Evolutionary conservation across 2,888 invertebrate species (phyloP), one percentile per base, ranked within the genome.

Genomic region (Ophioninae sp.): DNA sequence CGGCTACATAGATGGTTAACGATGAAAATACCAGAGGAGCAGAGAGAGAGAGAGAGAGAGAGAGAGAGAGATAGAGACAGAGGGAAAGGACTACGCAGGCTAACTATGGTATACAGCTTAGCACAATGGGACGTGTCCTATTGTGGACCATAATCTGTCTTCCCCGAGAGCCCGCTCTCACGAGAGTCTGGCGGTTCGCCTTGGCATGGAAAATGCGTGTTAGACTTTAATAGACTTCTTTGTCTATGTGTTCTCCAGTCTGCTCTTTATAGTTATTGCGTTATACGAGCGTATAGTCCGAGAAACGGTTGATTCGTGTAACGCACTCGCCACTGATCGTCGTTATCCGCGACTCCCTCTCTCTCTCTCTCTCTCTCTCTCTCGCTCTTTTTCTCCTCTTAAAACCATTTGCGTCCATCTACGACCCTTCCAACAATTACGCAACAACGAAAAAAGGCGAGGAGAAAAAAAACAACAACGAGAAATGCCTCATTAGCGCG

Each of bases 161-260:
- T 88, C 86, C 85, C 84, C 77, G 50, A 81, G 84, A 75, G 83
- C 61, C 78, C 17, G 50, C 50, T 72, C 70, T 86, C 85, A 78
- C 81, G 83, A 75, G 83, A 81, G 87, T 88, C 91, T 88, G 87
- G 91, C 89, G 90, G 84, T 84, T 84, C 88, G 88, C 91, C 91
- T 91, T 91, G 91, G 92, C 91, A 91, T 90, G 91, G 89, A 91
- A 91, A 92, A 90, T 89, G 85, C 87, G 81, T 86, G 86, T 81
- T 85, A 75, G 72, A 79, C 88, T 88, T 50, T 89, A 89, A 89
- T 89, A 86, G 88, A 89, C 87, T 89, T 87, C 88, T 90, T 90
- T 89, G 90, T 91, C 79, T 79, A 61, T 69, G 57, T 75, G 57
- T 67, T 75, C 78, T 68, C 75, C 37, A 65, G 62, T 56, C 67